These are phyloP conservation scores for Rhynchophorus ferrugineus DNA, from an alignment of 1,140 invertebrate species.

Conservation along the genomic window DNA sequence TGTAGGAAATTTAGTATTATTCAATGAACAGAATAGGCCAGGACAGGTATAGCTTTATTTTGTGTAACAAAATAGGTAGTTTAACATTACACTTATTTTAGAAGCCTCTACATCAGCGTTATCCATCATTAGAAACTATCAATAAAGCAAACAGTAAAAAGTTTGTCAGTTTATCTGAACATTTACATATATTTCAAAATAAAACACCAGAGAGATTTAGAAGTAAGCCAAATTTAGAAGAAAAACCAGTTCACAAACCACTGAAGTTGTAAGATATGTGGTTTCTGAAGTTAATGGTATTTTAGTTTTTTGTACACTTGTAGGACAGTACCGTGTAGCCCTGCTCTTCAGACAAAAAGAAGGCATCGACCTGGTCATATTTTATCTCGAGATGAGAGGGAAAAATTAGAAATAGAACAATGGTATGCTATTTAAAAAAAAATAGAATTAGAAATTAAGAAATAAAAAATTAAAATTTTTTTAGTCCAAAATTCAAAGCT, in stretches of 20 bases:
- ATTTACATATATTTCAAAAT: conserved; percentile 41
- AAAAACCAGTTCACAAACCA: not conserved
- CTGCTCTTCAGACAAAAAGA: conserved; percentile 39
- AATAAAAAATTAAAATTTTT: too few relatives aligned
- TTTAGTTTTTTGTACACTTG: conserved; percentile 3
- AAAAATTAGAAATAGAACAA: conserved; percentile 34
- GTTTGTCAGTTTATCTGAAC: conserved; percentile 41
- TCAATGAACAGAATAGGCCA: not conserved
- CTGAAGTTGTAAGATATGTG: conserved; percentile 27
- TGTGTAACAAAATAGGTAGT: too few relatives aligned
- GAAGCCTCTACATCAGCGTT: too few relatives aligned
- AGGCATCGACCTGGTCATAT: conserved; percentile 31
- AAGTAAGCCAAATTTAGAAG: conserved; percentile 27
- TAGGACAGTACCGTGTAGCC: conserved; percentile 41
- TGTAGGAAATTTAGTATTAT: not conserved
- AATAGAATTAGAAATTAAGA: too few relatives aligned
- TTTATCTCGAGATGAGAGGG: conserved; percentile 36
- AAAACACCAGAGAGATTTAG: conserved; percentile 43
- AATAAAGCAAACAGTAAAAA: conserved; percentile 28
- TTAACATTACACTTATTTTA: too few relatives aligned
- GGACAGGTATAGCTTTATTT: too few relatives aligned
- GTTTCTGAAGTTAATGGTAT: too few relatives aligned
- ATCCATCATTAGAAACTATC: conserved; percentile 18
- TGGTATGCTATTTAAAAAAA: not conserved
- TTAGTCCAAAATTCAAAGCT: conserved; percentile 35